Evolutionary conservation across 2,888 invertebrate species (phyloP), one percentile per base, ranked within the genome.

Genomic region (Pharmacophagus antenor): DNA sequence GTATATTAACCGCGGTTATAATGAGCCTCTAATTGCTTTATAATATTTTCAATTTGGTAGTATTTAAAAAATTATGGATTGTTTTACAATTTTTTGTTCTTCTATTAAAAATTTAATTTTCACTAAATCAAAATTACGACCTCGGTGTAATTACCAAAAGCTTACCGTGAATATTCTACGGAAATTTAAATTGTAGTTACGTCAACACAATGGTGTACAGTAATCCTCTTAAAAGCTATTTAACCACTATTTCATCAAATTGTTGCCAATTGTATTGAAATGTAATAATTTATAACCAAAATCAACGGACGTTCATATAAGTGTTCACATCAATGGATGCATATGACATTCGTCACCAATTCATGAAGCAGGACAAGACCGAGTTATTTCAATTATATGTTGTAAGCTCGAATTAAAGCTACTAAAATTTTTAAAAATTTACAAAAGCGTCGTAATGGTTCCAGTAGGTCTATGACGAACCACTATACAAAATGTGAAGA

Each of bases 201-300:
- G 25, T 53, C 53, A 53, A 53, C 53, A 48, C 48, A 53, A 53
- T 53, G 15, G 53, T 53, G 18, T 18, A 53, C 7, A 25, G 53
- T 53, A 53, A 53, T 53, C 53, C 53, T 44, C 53, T 53, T 53
- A 53, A 53, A 53, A 27, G 44, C 44, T 53, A 25, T 53, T 53
- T 53, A 53, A 53, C 53, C 53, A 53, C 53, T 44, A 53, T 53
- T 53, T 53, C 20, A 41, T 10, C 53, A 53, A 53, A 53, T 44
- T 44, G 44, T 44, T 20, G 53, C 25, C 53, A 25, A 53, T 44
- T 53, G 23, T 44, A 53, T 42, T 15, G 25, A 53, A 44, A 53
- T 44, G 15, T 44, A 44, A 44, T 44, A 1, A 18, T 44, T 44
- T 44, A 18, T 7, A 20, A 18, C 17, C 42, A 20, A 44, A 44